Percentiles rank a stretch among this genome's conserved stretches.
Conservation (phyloP, 2,888 invertebrate species). For the Tholera decimalis region DNA sequence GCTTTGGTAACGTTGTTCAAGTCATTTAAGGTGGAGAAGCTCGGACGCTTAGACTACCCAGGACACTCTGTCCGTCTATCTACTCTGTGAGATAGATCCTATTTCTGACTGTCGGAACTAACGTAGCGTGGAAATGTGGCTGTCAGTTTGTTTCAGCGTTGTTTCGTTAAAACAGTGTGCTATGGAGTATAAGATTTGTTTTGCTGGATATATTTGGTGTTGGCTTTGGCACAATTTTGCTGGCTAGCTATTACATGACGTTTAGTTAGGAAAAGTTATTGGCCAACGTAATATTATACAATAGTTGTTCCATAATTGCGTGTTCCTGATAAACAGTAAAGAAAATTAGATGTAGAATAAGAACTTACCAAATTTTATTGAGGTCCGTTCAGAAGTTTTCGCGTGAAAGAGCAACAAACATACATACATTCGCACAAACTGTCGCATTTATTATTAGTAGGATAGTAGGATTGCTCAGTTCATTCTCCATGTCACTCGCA, state of each 20-base stretch:
- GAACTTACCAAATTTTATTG: too few relatives aligned
- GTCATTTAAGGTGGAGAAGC: neutral
- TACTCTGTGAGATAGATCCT: slow-evolving; percentile 21
- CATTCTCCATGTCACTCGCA: neutral
- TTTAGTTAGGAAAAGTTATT: neutral
- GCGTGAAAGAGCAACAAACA: too few relatives aligned
- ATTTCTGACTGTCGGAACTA: slow-evolving; percentile 53
- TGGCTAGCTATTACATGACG: neutral
- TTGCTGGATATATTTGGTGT: slow-evolving; percentile 31
- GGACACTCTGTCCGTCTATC: neutral
- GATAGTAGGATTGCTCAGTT: neutral
- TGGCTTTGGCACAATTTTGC: slow-evolving; percentile 19
- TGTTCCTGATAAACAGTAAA: too few relatives aligned
- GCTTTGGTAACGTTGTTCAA: neutral
- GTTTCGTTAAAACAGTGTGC: slow-evolving; percentile 50
- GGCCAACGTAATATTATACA: neutral
- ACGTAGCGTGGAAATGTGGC: slow-evolving; percentile 55
- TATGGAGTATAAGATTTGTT: slow-evolving; percentile 53
- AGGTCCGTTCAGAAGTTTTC: too few relatives aligned
- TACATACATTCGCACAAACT: too few relatives aligned
- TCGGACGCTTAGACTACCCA: neutral
- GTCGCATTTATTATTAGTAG: too few relatives aligned
- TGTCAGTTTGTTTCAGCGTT: slow-evolving; percentile 52
- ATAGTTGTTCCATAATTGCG: too few relatives aligned
- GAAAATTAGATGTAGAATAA: too few relatives aligned